Evolutionary conservation across 2,888 invertebrate genomes (phyloP).

Genomic region (Mythimna loreyi): DNA sequence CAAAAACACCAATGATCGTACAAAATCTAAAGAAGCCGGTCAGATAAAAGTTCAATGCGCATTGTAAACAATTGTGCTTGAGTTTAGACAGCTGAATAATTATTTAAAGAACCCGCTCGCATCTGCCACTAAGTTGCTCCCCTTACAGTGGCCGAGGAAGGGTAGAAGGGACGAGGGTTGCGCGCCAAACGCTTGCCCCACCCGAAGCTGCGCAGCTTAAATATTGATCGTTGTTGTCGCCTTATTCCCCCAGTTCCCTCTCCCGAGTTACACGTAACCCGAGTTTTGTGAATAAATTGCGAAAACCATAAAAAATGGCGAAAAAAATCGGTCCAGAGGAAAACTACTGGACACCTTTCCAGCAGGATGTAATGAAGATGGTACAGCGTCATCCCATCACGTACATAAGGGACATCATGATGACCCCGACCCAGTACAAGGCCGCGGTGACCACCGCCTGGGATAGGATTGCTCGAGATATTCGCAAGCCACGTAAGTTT

Average conservation of each 20-base stretch:
- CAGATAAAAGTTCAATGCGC: no score
- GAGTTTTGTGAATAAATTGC: constrained; percentile 13
- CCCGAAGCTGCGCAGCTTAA: constrained; percentile 35
- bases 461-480: constrained; percentile 51
- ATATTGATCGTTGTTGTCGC: constrained; percentile 42
- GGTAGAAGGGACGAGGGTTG: constrained; percentile 26
- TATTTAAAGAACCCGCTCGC: not conserved
- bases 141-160: constrained; percentile 3
- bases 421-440: constrained; percentile 55
- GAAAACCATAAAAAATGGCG: constrained; percentile 27
- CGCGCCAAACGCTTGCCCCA: constrained; percentile 10
- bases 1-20: not conserved
- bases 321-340: constrained; percentile 53
- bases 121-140: not conserved
- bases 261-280: constrained; percentile 30
- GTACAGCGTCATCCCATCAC: constrained; percentile 54
- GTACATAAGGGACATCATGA: constrained; percentile 49
- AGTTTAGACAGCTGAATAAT: not conserved
- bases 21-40: not conserved
- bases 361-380: constrained; percentile 43
- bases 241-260: constrained; percentile 20
- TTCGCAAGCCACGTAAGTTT: constrained; percentile 49
- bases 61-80: not conserved
- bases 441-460: constrained; percentile 53
- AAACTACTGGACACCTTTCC: constrained; percentile 41